Evolutionary conservation across 2,888 invertebrate genomes (phyloP).

Genomic region (Leptopilina syphax): DNA sequence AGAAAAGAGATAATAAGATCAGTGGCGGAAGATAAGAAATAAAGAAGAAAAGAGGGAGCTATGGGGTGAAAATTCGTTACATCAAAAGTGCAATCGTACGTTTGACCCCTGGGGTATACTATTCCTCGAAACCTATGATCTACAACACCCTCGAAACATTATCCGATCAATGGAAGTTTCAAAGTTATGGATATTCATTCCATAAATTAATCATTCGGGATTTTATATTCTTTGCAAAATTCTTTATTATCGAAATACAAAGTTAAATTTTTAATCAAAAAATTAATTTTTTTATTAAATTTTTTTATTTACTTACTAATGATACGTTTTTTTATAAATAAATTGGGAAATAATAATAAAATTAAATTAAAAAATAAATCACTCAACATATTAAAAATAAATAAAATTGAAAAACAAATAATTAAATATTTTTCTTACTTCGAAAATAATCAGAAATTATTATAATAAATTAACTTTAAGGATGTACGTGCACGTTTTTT

Average conservation of each 20-base stretch:
- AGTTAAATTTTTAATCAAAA: no score
- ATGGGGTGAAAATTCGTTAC: conserved; percentile 54
- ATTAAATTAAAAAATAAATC: no score
- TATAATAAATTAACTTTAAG: no score
- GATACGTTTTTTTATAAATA: no score
- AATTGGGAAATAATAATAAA: no score
- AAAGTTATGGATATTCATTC: conserved; percentile 52
- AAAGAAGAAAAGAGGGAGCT: conserved; percentile 46
- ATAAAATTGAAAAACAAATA: no score
- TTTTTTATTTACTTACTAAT: no score
- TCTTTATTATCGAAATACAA: neutral
- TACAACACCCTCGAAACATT: conserved; percentile 48
- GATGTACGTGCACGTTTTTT: no score
- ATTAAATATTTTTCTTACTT: no score
- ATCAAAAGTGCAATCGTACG: conserved; percentile 53
- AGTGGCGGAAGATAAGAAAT: conserved; percentile 48
- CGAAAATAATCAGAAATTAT: no score
- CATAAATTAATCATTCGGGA: conserved; percentile 38
- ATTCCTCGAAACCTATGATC: conserved; percentile 51
- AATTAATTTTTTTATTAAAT: no score
- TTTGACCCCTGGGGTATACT: conserved; percentile 56
- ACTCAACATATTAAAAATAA: no score
- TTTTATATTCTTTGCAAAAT: conserved; percentile 43
- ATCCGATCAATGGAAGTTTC: conserved; percentile 47
- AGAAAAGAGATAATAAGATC: conserved; percentile 38